Conservation (phyloP, 92 coral and sea anemone species). For the Parazoanthus atlanticus region DNA sequence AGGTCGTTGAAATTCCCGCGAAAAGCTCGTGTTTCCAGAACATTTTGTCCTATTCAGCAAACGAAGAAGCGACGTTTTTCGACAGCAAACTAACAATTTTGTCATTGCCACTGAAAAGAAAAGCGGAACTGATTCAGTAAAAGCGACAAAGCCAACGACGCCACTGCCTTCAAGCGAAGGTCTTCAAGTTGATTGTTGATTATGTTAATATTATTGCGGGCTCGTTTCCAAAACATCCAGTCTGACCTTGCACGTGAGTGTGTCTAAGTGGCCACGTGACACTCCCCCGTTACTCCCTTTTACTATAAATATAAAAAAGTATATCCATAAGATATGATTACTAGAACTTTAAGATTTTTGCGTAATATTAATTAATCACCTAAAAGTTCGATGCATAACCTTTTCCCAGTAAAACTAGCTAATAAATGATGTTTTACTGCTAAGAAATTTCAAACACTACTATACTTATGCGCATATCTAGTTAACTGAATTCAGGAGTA, state of each 20-base stretch:
- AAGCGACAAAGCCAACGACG: too few relatives aligned
- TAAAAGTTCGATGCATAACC: too few relatives aligned
- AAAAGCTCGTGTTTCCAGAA: background rate
- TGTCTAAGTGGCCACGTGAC: background rate
- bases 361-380: too few relatives aligned
- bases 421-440: too few relatives aligned
- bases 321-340: too few relatives aligned
- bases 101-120: background rate
- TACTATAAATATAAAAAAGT: background rate
- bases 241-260: background rate
- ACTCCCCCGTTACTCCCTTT: too few relatives aligned
- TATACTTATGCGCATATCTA: too few relatives aligned
- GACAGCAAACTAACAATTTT: background rate
- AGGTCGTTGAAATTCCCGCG: slow-evolving; percentile 20
- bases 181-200: background rate
- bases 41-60: background rate
- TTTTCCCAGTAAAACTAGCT: too few relatives aligned
- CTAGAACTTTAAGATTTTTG: too few relatives aligned
- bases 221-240: background rate
- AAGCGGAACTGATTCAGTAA: background rate
- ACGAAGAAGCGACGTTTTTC: slow-evolving; percentile 4
- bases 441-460: too few relatives aligned
- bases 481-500: too few relatives aligned
- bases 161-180: too few relatives aligned
- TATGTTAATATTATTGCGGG: background rate